A percentile compares a stretch with the other conserved stretches of the same genome.
Evolutionary conservation across 2,113 vertebrate species (phyloP).

Genomic region (Ameiurus melas): DNA sequence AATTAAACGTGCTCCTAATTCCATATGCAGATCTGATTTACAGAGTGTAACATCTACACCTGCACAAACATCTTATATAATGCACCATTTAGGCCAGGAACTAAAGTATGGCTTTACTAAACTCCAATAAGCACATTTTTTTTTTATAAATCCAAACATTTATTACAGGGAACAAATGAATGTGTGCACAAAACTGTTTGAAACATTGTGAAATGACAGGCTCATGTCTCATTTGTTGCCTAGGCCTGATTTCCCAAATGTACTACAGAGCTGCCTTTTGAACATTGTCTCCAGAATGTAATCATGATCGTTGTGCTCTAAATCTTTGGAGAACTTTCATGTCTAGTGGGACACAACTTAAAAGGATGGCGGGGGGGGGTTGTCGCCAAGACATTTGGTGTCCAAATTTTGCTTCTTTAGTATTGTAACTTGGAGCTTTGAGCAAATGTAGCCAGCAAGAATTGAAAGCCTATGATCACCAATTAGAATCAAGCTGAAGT

Average conservation of each 20-base stretch:
- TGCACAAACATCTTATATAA: neutral
- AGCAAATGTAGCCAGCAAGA: neutral
- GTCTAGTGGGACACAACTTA: slow-evolving; percentile 4
- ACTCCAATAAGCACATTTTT: neutral
- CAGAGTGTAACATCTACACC: neutral
- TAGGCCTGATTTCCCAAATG: neutral
- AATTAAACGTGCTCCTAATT: neutral
- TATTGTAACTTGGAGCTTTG: slow-evolving; percentile 4
- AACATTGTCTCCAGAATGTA: slow-evolving; percentile 10
- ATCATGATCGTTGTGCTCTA: slow-evolving; percentile 7
- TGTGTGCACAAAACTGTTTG: slow-evolving; percentile 46
- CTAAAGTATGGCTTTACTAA: neutral
- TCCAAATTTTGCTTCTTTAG: slow-evolving; percentile 4
- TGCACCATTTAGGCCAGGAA: neutral
- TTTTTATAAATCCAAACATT: slow-evolving; percentile 36
- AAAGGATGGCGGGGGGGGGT: neutral
- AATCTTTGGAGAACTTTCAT: slow-evolving; percentile 19
- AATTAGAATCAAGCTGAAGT: slow-evolving; percentile 1
- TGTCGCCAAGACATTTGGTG: slow-evolving; percentile 16
- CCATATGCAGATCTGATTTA: neutral
- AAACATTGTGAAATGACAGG: slow-evolving; percentile 36
- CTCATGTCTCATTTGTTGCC: slow-evolving; percentile 17
- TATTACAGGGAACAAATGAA: slow-evolving; percentile 48
- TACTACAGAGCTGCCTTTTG: slow-evolving; percentile 17
- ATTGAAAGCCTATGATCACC: neutral